phyloP scores from a whole-genome alignment of 1,140 invertebrate genomes.

The Meteorus sp. region DNA sequence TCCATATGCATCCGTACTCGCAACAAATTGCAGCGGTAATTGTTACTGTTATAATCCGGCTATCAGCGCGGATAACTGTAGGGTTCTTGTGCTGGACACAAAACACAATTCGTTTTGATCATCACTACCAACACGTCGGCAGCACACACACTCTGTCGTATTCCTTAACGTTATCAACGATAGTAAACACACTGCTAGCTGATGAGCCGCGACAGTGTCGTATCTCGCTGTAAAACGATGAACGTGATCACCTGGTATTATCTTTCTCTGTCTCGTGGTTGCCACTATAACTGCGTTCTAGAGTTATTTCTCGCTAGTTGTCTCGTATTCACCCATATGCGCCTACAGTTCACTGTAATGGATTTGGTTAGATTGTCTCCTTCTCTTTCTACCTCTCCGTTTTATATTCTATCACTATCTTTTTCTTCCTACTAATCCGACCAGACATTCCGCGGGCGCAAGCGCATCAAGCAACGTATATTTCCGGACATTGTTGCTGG shows the following conservation, averaged over 20 bases:
- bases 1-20: conserved; percentile 56
- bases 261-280: neutral
- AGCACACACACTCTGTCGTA: neutral
- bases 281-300: neutral
- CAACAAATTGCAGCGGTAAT: conserved; percentile 42
- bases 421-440: too few relatives aligned
- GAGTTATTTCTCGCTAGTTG: neutral
- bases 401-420: too few relatives aligned
- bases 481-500: too few relatives aligned
- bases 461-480: too few relatives aligned
- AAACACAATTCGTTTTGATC: conserved; percentile 51
- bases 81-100: conserved; percentile 47
- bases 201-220: neutral
- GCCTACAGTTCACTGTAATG: neutral
- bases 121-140: conserved; percentile 44
- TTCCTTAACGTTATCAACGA: conserved; percentile 12
- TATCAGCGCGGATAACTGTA: conserved; percentile 45
- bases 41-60: conserved; percentile 37
- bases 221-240: conserved; percentile 33
- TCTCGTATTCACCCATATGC: neutral
- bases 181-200: neutral
- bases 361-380: too few relatives aligned
- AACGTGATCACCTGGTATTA: conserved; percentile 45
- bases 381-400: too few relatives aligned
- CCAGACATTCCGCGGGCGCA: too few relatives aligned